Evolutionary conservation across 2,113 vertebrate species (phyloP).

Genomic region (Choloepus hoffmanni): DNA sequence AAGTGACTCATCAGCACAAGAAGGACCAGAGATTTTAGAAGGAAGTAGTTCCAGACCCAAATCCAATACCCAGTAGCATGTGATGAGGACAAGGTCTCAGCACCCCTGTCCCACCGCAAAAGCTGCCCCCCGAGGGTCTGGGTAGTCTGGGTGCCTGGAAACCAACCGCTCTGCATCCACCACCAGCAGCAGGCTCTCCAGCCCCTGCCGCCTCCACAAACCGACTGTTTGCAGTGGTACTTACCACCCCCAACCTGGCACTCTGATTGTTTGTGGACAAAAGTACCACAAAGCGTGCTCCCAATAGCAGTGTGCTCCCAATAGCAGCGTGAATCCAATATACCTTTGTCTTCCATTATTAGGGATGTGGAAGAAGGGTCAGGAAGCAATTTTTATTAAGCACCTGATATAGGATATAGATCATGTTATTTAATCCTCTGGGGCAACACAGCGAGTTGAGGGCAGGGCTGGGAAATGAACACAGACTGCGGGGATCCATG

Average conservation of each 20-base stretch:
- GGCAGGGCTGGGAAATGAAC: neutral
- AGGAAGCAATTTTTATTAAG: neutral
- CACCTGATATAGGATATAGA: neutral
- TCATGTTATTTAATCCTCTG: neutral
- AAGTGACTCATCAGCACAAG: slow-evolving; percentile 52
- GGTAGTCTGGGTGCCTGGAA: fast-evolving
- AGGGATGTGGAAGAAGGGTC: neutral
- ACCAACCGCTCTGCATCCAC: neutral
- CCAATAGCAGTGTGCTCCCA: neutral
- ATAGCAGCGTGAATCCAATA: neutral
- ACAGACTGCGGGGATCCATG: neutral
- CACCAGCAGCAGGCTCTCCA: neutral
- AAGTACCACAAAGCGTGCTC: neutral
- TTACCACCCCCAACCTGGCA: neutral
- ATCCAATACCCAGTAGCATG: neutral
- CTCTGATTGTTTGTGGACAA: neutral
- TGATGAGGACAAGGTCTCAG: neutral
- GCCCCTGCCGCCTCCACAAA: neutral
- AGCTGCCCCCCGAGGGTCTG: neutral
- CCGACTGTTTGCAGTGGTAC: fast-evolving
- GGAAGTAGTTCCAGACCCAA: neutral
- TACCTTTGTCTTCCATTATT: neutral
- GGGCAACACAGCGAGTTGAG: fast-evolving
- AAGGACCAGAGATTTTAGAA: neutral
- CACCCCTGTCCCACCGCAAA: neutral